Conservation (phyloP, 2,888 invertebrate species). For the Lottia scabra region DNA sequence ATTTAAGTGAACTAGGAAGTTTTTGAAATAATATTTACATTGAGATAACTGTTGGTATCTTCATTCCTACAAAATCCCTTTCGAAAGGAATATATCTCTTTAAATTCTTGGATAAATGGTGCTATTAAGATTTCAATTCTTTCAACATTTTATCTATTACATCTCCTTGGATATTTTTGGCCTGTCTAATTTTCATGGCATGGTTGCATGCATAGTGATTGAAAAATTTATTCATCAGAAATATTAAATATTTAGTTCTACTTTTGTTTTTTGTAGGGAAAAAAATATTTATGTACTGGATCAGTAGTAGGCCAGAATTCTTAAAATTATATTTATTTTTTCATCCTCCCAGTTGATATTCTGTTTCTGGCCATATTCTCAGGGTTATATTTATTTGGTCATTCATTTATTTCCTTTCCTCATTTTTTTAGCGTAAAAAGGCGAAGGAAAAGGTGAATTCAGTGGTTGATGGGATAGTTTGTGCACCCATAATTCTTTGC, state of each 20-base stretch:
- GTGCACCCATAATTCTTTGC: slow-evolving; percentile 4
- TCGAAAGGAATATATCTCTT: too few species aligned
- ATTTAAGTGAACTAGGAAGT: too few species aligned
- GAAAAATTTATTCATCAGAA: background rate
- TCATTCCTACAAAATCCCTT: too few species aligned
- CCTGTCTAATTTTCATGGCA: background rate
- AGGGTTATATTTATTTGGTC: background rate
- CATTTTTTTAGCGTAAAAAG: slow-evolving; percentile 19
- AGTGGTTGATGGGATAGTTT: background rate
- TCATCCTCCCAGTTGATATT: background rate
- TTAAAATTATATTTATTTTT: background rate
- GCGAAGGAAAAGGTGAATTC: slow-evolving; percentile 22
- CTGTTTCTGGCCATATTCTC: background rate
- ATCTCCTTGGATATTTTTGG: background rate
- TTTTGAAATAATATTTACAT: too few species aligned
- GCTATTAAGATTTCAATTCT: too few species aligned
- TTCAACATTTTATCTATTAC: too few species aligned
- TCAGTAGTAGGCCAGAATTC: slow-evolving; percentile 6
- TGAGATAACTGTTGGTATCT: too few species aligned
- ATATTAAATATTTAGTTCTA: background rate
- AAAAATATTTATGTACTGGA: slow-evolving; percentile 16
- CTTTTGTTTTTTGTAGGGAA: slow-evolving; percentile 9
- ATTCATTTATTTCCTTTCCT: slow-evolving; percentile 8
- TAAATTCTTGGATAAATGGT: too few species aligned
- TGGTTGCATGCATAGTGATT: background rate